A percentile compares a stretch with the other conserved stretches of the same genome.
These are phyloP conservation scores for Sphinx pinastri DNA, from an alignment of 2,888 invertebrate genomes.

Conservation along the genomic window DNA sequence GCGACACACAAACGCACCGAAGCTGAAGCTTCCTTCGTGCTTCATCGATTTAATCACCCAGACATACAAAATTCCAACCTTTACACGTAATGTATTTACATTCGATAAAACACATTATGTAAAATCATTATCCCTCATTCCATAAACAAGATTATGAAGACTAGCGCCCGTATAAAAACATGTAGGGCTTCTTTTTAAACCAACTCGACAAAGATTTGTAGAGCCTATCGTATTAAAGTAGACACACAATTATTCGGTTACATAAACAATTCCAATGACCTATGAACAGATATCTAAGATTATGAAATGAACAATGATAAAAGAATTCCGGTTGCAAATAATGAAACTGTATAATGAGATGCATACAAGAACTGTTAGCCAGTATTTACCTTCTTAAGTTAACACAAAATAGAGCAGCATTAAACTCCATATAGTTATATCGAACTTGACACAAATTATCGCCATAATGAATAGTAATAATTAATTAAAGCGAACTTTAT, in stretches of 20 bases:
- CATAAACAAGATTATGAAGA: slow-evolving; percentile 55
- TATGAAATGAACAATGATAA: slow-evolving; percentile 30
- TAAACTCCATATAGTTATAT: slow-evolving; percentile 29
- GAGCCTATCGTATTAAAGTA: slow-evolving; percentile 1
- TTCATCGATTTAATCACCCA: slow-evolving; percentile 9
- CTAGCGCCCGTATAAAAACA: slow-evolving; percentile 42
- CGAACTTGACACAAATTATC: not conserved
- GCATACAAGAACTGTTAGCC: slow-evolving; percentile 58
- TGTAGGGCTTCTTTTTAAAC: slow-evolving; percentile 47
- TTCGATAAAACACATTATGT: slow-evolving; percentile 46
- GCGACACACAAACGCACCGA: slow-evolving; percentile 17
- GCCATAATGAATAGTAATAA: not conserved
- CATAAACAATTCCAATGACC: slow-evolving; percentile 21
- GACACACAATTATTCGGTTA: slow-evolving; percentile 21
- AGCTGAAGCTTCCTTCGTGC: slow-evolving; percentile 2
- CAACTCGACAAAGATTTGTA: slow-evolving; percentile 14
- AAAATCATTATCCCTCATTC: slow-evolving; percentile 47
- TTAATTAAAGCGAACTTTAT: not conserved
- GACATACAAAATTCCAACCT: not conserved
- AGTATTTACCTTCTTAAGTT: slow-evolving; percentile 42
- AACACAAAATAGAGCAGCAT: slow-evolving; percentile 40
- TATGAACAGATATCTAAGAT: slow-evolving; percentile 32
- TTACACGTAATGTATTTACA: slow-evolving; percentile 34
- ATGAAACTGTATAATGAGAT: slow-evolving; percentile 65
- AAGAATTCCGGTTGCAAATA: slow-evolving; percentile 59